Evolutionary conservation across 2,888 invertebrate genomes (phyloP).

Genomic region (Parnassius mnemosyne): DNA sequence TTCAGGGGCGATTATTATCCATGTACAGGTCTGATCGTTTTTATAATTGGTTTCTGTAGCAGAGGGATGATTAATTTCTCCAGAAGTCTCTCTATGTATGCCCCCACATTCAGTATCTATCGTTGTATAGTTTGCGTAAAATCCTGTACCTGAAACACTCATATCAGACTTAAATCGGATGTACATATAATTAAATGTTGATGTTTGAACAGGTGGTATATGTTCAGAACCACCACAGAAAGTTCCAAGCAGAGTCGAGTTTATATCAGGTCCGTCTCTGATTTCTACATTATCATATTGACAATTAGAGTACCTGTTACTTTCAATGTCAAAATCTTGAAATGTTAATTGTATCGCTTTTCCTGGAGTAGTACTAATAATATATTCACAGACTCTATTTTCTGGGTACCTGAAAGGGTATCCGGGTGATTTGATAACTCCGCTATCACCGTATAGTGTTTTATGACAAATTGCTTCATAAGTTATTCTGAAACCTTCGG

Average conservation of each 20-base stretch:
- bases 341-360: slow-evolving; percentile 84
- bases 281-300: slow-evolving; percentile 78
- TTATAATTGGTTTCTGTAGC: slow-evolving; percentile 48
- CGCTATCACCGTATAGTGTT: slow-evolving; percentile 76
- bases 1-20: slow-evolving; percentile 87
- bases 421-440: slow-evolving; percentile 85
- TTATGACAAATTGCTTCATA: slow-evolving; percentile 62
- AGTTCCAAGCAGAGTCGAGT: slow-evolving; percentile 82
- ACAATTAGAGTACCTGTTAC: slow-evolving; percentile 53
- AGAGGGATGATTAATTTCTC: slow-evolving; percentile 82
- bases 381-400: slow-evolving; percentile 83
- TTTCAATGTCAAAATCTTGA: slow-evolving; percentile 84
- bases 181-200: slow-evolving; percentile 86
- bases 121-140: no score
- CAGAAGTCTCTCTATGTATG: no score
- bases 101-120: no score
- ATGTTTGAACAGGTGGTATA: slow-evolving; percentile 81
- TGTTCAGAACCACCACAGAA: slow-evolving; percentile 84
- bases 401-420: slow-evolving; percentile 86
- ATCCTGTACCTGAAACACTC: slow-evolving; percentile 31
- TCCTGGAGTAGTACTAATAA: slow-evolving; percentile 82
- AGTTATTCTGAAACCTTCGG: slow-evolving; percentile 56
- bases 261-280: slow-evolving; percentile 84
- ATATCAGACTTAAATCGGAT: slow-evolving; percentile 83
- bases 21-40: slow-evolving; percentile 82